Evolutionary conservation across 2,797 vertebrate species (phyloP).

Genomic region (Triplophysa yarkandensis): DNA sequence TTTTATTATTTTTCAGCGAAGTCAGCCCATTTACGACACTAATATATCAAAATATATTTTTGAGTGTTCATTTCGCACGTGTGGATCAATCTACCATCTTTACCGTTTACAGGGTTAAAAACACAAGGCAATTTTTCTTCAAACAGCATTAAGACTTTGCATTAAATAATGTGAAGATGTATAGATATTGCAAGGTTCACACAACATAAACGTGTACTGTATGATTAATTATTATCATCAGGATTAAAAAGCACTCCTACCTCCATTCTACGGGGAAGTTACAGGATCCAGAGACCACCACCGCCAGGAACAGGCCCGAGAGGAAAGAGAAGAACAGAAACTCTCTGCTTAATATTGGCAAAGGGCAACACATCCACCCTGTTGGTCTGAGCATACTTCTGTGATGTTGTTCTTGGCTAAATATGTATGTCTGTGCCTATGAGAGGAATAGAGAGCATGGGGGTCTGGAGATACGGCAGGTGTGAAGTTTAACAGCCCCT

Average conservation of each 20-base stretch:
- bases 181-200: too few relatives aligned
- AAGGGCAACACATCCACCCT: slow-evolving; percentile 30
- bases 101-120: too few relatives aligned
- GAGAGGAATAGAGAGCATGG: slow-evolving; percentile 27
- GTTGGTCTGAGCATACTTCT: slow-evolving; percentile 43
- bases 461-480: slow-evolving; percentile 52
- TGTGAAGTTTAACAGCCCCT: slow-evolving; percentile 52
- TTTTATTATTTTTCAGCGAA: neutral
- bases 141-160: too few relatives aligned
- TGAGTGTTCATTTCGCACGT: too few relatives aligned
- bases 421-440: slow-evolving; percentile 30
- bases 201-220: neutral
- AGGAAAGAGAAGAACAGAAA: slow-evolving; percentile 61
- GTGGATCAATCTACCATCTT: too few relatives aligned
- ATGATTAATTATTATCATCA: neutral
- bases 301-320: slow-evolving; percentile 64
- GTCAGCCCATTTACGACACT: neutral
- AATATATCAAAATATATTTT: too few relatives aligned
- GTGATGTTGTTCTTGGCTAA: slow-evolving; percentile 22
- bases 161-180: too few relatives aligned
- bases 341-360: slow-evolving; percentile 49
- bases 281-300: slow-evolving; percentile 68
- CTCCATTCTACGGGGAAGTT: slow-evolving; percentile 87
- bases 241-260: slow-evolving; percentile 74
- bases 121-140: too few relatives aligned